Evolutionary conservation across 2,797 vertebrate genomes (phyloP).

Genomic region (Aeoliscus strigatus): DNA sequence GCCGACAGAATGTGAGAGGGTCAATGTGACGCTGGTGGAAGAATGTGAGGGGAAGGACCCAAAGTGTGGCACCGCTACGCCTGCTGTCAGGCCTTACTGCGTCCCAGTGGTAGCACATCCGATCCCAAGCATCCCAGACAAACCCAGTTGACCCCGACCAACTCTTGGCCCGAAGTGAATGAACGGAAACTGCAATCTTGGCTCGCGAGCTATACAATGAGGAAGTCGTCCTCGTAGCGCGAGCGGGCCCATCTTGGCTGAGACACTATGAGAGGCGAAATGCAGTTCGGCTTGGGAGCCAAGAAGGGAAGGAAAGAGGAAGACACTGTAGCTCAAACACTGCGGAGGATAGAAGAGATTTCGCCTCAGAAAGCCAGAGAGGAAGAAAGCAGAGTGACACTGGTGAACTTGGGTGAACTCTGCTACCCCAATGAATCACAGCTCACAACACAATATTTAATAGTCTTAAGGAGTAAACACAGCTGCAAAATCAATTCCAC

Average conservation of each 20-base stretch:
- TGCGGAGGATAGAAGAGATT: slow-evolving; percentile 43
- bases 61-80: slow-evolving; percentile 9
- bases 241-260: slow-evolving; percentile 26
- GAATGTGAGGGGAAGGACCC: slow-evolving; percentile 12
- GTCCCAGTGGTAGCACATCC: slow-evolving; percentile 34
- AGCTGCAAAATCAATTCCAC: slow-evolving; percentile 30
- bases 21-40: slow-evolving; percentile 1
- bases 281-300: slow-evolving; percentile 23
- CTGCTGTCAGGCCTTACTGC: slow-evolving; percentile 19
- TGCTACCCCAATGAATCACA: slow-evolving; percentile 29
- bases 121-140: slow-evolving; percentile 32
- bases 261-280: slow-evolving; percentile 16
- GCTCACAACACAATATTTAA: slow-evolving; percentile 39
- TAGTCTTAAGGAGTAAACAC: slow-evolving; percentile 4
- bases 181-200: slow-evolving; percentile 55
- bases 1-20: slow-evolving; percentile 1
- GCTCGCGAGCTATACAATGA: slow-evolving; percentile 36
- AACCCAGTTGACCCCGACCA: slow-evolving; percentile 37
- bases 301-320: slow-evolving; percentile 59
- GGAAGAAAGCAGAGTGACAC: slow-evolving; percentile 46
- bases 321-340: slow-evolving; percentile 40
- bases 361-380: slow-evolving; percentile 40
- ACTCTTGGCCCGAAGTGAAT: slow-evolving; percentile 50
- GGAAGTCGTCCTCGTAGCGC: slow-evolving; percentile 31
- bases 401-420: slow-evolving; percentile 27